Evolutionary conservation across 2,888 invertebrate species (phyloP), one percentile per base, ranked within the genome.

Genomic region (Phengaris arion): DNA sequence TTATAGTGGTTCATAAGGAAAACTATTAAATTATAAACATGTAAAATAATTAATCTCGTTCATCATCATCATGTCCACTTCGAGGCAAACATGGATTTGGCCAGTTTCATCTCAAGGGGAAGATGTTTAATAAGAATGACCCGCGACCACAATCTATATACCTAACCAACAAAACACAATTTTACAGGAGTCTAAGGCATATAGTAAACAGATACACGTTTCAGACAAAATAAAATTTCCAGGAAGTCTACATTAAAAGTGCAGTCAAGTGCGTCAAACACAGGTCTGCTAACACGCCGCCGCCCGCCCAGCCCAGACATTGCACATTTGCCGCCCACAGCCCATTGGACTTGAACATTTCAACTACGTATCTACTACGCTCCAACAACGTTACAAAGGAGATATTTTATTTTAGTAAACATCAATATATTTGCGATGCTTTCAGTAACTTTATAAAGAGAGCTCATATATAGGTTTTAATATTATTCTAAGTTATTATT

Each of bases 221-320:
- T 35, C 35, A 45, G 12, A 45, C 6, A 13, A 13, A 2, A 12
- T 35, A 35, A 52, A 52, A 52, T 52, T 10, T 52, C 52, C 12
- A 59, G 22, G 5, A 6, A 9, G 22, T 64, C 64, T 64, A 35
- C 35, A 35, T 35, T 35, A 64, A 12, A 64, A 64, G 35, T 64
- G 64, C 13, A 64, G 64, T 35, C 35, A 64, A 64, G 64, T 64
- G 64, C 64, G 64, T 64, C 64, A 64, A 35, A 64, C 64, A 64
- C 64, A 64, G 35, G 64, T 64, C 64, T 35, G 64, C 59, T 59
- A 57, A 59, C 59, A 59, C 64, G 12, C 64, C 64, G 64, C 52
- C 52, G 59, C 59, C 59, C 64, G 64, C 64, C 35, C 64, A 35
- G 35, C 12, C 64, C 64, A 64, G 64, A 64, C 45, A 64, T 52